These are phyloP conservation scores for Aulostomus chinensis DNA, from an alignment of 2,797 vertebrate species.

Conservation along the genomic window DNA sequence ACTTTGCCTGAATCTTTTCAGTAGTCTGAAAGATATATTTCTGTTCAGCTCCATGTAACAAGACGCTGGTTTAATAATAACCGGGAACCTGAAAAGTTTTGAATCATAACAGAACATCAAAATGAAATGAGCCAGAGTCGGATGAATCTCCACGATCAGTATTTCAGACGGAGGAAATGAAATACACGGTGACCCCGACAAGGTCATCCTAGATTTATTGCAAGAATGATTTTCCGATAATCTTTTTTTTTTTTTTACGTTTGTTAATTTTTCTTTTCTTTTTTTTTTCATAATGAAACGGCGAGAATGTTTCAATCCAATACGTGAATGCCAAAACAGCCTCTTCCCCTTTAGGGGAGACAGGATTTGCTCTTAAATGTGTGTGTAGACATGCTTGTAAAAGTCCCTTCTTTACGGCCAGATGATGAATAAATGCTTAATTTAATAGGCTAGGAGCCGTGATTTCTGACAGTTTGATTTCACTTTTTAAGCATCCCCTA, in stretches of 20 bases:
- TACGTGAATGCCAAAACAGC: constrained; percentile 31
- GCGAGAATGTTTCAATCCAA: constrained; percentile 48
- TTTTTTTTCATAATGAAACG: no score
- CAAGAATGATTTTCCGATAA: constrained; percentile 72
- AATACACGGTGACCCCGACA: constrained; percentile 68
- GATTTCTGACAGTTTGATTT: constrained; percentile 73
- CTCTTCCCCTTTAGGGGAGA: constrained; percentile 16
- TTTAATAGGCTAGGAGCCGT: constrained; percentile 56
- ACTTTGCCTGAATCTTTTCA: constrained; percentile 13
- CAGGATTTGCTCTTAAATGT: constrained; percentile 53
- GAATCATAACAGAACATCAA: constrained; percentile 54
- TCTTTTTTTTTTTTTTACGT: constrained; percentile 66
- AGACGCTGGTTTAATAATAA: constrained; percentile 56
- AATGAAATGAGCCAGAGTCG: constrained; percentile 64
- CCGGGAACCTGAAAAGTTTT: constrained; percentile 51
- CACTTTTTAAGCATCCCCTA: constrained; percentile 67
- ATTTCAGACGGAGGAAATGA: constrained; percentile 72
- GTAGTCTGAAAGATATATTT: constrained; percentile 8
- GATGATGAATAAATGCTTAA: constrained; percentile 65
- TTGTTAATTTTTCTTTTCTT: no score
- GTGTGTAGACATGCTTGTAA: constrained; percentile 66
- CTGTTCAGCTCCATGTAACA: constrained; percentile 20
- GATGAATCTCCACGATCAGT: constrained; percentile 61
- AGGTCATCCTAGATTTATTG: constrained; percentile 76
- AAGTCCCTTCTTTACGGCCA: constrained; percentile 49